Percentiles rank a stretch among this genome's conserved stretches.
Evolutionary conservation across 92 coral and sea anemone species (phyloP).

Genomic region (Paramuricea clavata): DNA sequence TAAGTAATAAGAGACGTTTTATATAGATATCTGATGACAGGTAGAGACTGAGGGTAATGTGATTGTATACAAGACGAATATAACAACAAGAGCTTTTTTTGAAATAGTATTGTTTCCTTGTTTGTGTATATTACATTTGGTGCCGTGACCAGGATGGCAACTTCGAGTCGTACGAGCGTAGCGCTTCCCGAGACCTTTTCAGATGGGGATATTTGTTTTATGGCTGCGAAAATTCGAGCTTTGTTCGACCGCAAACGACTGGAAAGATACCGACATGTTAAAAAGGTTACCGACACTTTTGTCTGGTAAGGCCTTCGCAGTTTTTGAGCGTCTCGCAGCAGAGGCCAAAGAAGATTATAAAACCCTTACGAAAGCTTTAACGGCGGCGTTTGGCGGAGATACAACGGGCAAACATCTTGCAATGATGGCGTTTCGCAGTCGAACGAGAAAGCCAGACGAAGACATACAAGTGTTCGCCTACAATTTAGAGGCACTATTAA

Average conservation of each 20-base stretch:
- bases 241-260: neutral
- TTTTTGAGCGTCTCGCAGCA: slow-evolving; percentile 1
- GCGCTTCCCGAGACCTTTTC: too few species aligned
- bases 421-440: neutral
- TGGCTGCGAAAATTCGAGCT: slow-evolving; percentile 19
- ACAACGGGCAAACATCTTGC: neutral
- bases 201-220: neutral
- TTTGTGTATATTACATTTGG: too few species aligned
- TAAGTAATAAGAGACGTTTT: too few species aligned
- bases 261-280: slow-evolving; percentile 23
- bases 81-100: too few species aligned
- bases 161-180: too few species aligned
- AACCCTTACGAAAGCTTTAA: neutral
- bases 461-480: neutral
- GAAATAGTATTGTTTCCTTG: too few species aligned
- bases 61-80: too few species aligned
- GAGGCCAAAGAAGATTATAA: neutral
- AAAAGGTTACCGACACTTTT: slow-evolving; percentile 4
- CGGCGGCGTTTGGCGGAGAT: neutral
- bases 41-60: too few species aligned
- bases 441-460: neutral
- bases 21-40: too few species aligned
- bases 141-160: too few species aligned
- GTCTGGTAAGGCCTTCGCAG: neutral
- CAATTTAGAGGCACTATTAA: neutral